A percentile compares a stretch with the other conserved stretches of the same genome.
These are phyloP conservation scores for Cheilosia pagana DNA, from an alignment of 2,888 invertebrate genomes.

Conservation along the genomic window DNA sequence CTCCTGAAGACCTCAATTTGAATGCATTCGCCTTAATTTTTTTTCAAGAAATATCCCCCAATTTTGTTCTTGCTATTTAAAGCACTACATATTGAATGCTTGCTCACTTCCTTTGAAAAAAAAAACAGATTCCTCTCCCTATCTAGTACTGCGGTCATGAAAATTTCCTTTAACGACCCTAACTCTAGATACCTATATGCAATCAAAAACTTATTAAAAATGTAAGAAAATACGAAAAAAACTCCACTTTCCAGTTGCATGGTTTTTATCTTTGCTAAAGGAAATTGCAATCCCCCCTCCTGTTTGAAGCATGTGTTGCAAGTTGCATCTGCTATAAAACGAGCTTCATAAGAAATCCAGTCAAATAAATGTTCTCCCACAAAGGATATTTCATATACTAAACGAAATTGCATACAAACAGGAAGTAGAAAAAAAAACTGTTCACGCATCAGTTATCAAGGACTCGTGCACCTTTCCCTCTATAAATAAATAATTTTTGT, in stretches of 20 bases:
- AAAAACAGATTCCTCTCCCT: no score
- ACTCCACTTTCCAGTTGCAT: slow-evolving; percentile 5
- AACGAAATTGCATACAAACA: background rate
- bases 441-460: slow-evolving; percentile 60
- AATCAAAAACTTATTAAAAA: slow-evolving; percentile 12
- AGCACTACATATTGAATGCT: no score
- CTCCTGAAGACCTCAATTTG: no score
- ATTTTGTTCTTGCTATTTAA: no score
- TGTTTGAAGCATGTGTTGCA: background rate
- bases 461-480: background rate
- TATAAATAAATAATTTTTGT: background rate
- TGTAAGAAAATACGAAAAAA: background rate
- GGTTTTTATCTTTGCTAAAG: slow-evolving; percentile 1
- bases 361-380: background rate
- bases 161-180: background rate
- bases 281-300: background rate
- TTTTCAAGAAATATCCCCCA: no score
- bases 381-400: background rate
- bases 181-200: background rate
- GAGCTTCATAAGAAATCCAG: slow-evolving; percentile 1
- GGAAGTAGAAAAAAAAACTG: slow-evolving; percentile 26
- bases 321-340: background rate
- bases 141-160: no score
- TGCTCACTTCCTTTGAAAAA: no score
- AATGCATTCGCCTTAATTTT: no score